Conservation (phyloP, 2,888 invertebrate genomes). For the Lepidochitona cinerea region DNA sequence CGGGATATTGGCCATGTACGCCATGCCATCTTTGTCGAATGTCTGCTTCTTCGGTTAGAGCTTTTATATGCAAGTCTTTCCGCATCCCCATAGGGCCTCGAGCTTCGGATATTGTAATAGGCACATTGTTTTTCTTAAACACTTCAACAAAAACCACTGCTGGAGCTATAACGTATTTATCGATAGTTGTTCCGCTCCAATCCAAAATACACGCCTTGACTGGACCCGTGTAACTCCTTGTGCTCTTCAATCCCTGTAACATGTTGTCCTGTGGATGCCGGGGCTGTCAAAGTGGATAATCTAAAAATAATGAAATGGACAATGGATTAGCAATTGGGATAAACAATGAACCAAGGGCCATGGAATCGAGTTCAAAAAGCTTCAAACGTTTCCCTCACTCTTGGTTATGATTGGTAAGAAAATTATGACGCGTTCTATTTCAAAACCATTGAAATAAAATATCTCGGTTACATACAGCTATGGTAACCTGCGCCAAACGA, state of each 20-base stretch:
- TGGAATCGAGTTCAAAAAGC: no score
- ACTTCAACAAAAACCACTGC: slow-evolving; percentile 66
- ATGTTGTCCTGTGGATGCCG: no score
- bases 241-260: neutral
- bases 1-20: slow-evolving; percentile 56
- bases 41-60: slow-evolving; percentile 56
- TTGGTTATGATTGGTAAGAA: no score
- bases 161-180: slow-evolving; percentile 70
- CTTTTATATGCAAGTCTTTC: slow-evolving; percentile 66
- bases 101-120: slow-evolving; percentile 64
- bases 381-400: no score
- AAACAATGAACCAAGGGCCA: no score
- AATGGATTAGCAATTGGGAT: no score
- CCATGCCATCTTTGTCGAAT: slow-evolving; percentile 62
- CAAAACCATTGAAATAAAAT: no score
- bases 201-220: slow-evolving; percentile 63
- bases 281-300: no score
- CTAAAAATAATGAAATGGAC: no score
- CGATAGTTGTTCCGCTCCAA: slow-evolving; percentile 70
- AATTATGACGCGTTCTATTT: no score
- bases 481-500: no score
- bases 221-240: slow-evolving; percentile 46
- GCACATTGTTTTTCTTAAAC: slow-evolving; percentile 52
- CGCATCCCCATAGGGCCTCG: slow-evolving; percentile 70
- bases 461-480: no score